Conservation (phyloP, 2,888 invertebrate genomes). For the Nomada ruficornis region DNA sequence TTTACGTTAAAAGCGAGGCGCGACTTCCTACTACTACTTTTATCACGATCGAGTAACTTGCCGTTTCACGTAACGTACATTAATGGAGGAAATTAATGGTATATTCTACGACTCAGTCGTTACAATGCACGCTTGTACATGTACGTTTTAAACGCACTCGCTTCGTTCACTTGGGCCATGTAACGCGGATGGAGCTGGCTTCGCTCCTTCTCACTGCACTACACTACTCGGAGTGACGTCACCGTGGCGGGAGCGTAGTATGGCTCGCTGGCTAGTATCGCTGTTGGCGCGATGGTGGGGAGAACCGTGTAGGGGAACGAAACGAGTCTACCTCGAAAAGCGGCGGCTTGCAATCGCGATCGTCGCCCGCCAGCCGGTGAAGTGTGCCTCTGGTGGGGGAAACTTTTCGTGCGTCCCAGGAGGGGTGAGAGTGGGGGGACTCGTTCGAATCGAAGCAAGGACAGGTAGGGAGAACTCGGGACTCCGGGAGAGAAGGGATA, state of each 20-base stretch:
- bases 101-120: conserved; percentile 49
- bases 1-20: conserved; percentile 45
- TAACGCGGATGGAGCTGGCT: conserved; percentile 80
- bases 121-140: conserved; percentile 57
- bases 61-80: conserved; percentile 50
- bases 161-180: conserved; percentile 76
- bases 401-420: conserved; percentile 57
- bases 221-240: conserved; percentile 85
- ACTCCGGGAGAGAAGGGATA: conserved; percentile 79
- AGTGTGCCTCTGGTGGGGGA: conserved; percentile 49
- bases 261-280: conserved; percentile 81
- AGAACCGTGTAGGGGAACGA: conserved; percentile 76
- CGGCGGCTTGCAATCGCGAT: conserved; percentile 71
- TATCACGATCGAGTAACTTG: conserved; percentile 38
- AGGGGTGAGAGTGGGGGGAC: conserved; percentile 54
- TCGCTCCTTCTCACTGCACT: conserved; percentile 84
- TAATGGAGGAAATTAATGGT: conserved; percentile 29
- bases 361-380: conserved; percentile 68
- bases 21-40: conserved; percentile 32
- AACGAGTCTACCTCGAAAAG: conserved; percentile 80
- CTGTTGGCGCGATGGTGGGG: conserved; percentile 71
- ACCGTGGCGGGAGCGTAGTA: conserved; percentile 84
- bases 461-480: conserved; percentile 74
- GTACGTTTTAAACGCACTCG: conserved; percentile 65
- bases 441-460: conserved; percentile 77